A percentile compares a stretch with the other conserved stretches of the same genome.
These are phyloP conservation scores for Hybos culiciformis DNA, from an alignment of 2,888 invertebrate species.

Conservation along the genomic window DNA sequence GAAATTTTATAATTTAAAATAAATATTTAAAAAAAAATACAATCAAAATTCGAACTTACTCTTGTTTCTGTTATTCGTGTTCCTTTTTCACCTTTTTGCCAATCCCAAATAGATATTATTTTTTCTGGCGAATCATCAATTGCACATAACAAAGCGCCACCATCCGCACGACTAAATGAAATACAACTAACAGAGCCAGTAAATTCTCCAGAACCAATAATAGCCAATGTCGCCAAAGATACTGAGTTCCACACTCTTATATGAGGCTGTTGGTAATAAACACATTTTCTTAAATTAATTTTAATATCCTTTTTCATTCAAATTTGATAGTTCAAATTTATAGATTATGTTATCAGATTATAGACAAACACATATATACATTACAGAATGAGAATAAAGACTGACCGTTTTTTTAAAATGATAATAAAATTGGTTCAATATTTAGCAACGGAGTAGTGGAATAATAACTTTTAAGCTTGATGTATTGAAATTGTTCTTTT, in stretches of 20 bases:
- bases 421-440: too few relatives aligned
- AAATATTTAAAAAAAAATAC: not conserved
- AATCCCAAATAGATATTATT: slow-evolving; percentile 84
- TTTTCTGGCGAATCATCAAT: slow-evolving; percentile 86
- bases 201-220: slow-evolving; percentile 75
- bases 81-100: slow-evolving; percentile 72
- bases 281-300: not conserved
- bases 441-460: too few relatives aligned
- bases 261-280: slow-evolving; percentile 51
- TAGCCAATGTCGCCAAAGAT: slow-evolving; percentile 69
- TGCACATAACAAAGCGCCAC: slow-evolving; percentile 64
- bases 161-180: slow-evolving; percentile 80
- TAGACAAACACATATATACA: too few relatives aligned
- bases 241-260: slow-evolving; percentile 90
- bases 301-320: too few relatives aligned
- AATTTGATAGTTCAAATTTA: too few relatives aligned
- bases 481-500: too few relatives aligned
- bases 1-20: slow-evolving; percentile 22
- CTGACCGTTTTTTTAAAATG: too few relatives aligned
- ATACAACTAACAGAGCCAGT: slow-evolving; percentile 74
- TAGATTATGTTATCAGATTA: too few relatives aligned
- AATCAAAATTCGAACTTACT: slow-evolving; percentile 37
- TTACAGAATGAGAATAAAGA: too few relatives aligned
- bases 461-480: too few relatives aligned
- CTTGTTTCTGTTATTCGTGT: slow-evolving; percentile 80